Percentiles rank a stretch among this genome's conserved stretches.
phyloP scores from a whole-genome alignment of 2,888 invertebrate species.

The Dasysyrphus albostriatus region DNA sequence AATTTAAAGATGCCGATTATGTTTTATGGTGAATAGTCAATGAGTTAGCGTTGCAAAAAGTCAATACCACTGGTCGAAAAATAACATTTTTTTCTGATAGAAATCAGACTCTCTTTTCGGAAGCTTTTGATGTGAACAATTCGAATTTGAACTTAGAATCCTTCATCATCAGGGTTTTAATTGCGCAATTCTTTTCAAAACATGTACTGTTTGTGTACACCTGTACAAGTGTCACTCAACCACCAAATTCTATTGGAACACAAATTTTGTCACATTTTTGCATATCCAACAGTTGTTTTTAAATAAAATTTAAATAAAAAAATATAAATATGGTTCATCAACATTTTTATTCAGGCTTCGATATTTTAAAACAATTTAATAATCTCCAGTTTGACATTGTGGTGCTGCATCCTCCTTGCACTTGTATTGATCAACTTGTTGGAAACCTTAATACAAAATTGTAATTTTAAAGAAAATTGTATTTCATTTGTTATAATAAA shows the following conservation, averaged over 20 bases:
- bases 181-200: too few species aligned
- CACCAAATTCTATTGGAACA: too few species aligned
- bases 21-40: constrained; percentile 2
- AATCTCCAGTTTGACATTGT: constrained; percentile 43
- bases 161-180: too few species aligned
- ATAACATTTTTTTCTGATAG: too few species aligned
- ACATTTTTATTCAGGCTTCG: neutral
- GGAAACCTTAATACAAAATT: constrained; percentile 16
- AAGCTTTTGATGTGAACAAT: too few species aligned
- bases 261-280: too few species aligned
- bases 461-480: neutral
- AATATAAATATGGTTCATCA: neutral
- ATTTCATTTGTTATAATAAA: neutral
- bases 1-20: neutral
- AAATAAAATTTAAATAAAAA: neutral
- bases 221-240: too few species aligned
- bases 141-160: too few species aligned
- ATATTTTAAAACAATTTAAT: neutral
- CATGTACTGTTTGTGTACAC: too few species aligned
- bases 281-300: too few species aligned
- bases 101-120: too few species aligned
- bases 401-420: constrained; percentile 43
- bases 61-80: too few species aligned
- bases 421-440: constrained; percentile 38
- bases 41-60: neutral